Evolutionary conservation across 2,888 invertebrate species (phyloP).

Genomic region (Auanema sp.): DNA sequence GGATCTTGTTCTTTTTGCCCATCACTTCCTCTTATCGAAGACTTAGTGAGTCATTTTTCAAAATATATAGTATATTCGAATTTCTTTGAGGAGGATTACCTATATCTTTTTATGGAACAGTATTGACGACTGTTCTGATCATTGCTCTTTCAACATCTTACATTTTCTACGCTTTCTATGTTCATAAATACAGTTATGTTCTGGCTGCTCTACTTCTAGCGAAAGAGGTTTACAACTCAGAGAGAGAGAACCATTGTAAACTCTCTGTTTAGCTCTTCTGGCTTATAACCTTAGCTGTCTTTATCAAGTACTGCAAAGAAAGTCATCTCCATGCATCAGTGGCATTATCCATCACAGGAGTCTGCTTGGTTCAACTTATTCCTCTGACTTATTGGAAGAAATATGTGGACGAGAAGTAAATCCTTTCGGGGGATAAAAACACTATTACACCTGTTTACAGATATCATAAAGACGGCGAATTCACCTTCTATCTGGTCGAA

Average conservation of each 20-base stretch:
- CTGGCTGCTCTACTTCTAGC: conserved; percentile 33
- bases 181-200: conserved; percentile 39
- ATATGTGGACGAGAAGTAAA: conserved; percentile 25
- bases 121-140: conserved; percentile 13
- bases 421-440: neutral
- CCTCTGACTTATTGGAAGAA: conserved; percentile 36
- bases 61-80: neutral
- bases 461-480: conserved; percentile 26
- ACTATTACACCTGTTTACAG: conserved; percentile 10
- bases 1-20: conserved; percentile 31
- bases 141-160: conserved; percentile 35
- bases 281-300: conserved; percentile 26
- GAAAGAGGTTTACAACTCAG: conserved; percentile 26
- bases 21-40: conserved; percentile 23
- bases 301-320: conserved; percentile 28
- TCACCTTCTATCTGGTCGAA: conserved; percentile 40
- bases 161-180: conserved; percentile 40
- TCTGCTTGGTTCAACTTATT: conserved; percentile 26
- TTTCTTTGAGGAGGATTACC: conserved; percentile 12
- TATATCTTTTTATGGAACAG: conserved; percentile 29
- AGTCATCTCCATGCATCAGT: too few relatives aligned
- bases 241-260: too few relatives aligned
- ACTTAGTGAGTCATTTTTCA: conserved; percentile 16
- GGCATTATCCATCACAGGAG: too few relatives aligned
- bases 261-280: conserved; percentile 30